phyloP scores from a whole-genome alignment of 1,140 invertebrate genomes.

The Drosophila nasuta region DNA sequence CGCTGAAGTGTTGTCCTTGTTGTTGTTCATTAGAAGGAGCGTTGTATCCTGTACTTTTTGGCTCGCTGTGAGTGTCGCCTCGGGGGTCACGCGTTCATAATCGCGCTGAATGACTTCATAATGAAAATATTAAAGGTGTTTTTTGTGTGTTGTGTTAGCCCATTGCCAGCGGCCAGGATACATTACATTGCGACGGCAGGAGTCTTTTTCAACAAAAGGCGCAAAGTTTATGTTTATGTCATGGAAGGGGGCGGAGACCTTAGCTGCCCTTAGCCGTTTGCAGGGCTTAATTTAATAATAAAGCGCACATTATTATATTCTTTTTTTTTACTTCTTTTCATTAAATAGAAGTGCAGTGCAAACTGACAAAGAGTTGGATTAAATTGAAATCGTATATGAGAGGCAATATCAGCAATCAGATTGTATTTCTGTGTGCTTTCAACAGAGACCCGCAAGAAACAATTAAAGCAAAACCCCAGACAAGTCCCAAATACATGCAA shows the following conservation, averaged over 20 bases:
- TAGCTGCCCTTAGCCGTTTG: background rate
- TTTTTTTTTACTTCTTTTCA: conserved; percentile 58
- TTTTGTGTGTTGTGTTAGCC: conserved; percentile 69
- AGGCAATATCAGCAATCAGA: conserved; percentile 56
- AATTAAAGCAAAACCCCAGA: conserved; percentile 55
- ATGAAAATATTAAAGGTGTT: conserved; percentile 84
- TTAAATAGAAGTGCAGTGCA: conserved; percentile 67
- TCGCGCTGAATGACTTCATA: conserved; percentile 82
- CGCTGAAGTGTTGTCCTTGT: conserved; percentile 47
- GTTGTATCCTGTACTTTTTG: conserved; percentile 33
- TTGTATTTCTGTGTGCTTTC: conserved; percentile 59
- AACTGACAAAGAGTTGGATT: background rate
- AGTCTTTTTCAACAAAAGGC: conserved; percentile 64
- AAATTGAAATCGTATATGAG: background rate
- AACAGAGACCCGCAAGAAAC: conserved; percentile 64
- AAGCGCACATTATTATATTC: conserved; percentile 53
- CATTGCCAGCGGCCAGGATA: conserved; percentile 59
- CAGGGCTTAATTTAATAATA: conserved; percentile 73
- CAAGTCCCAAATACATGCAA: conserved; percentile 12
- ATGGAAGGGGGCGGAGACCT: conserved; percentile 4
- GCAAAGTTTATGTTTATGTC: conserved; percentile 82
- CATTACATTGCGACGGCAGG: conserved; percentile 55
- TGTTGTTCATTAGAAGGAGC: conserved; percentile 64
- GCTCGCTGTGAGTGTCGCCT: conserved; percentile 68
- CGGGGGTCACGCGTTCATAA: conserved; percentile 81